Percentiles rank a stretch among this genome's conserved stretches.
phyloP scores from a whole-genome alignment of 2,797 vertebrate species.

The Scleropages formosus region DNA sequence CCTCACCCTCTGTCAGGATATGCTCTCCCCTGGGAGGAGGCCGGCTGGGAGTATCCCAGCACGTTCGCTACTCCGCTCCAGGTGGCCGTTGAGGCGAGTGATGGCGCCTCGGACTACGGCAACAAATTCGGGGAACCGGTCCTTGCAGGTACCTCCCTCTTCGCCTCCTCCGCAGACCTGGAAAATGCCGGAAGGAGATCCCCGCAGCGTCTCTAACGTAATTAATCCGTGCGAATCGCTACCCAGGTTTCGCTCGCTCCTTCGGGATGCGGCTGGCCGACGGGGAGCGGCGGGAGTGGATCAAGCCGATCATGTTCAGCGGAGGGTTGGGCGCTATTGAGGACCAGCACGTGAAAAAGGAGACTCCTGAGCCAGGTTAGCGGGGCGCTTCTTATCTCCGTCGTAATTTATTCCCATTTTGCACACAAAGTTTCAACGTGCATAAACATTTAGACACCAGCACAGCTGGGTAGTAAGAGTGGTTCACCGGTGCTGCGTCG shows the following conservation, averaged over 20 bases:
- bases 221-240: not conserved
- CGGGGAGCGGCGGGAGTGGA: constrained; percentile 84
- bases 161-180: not conserved
- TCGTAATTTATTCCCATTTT: not conserved
- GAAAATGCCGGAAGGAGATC: not conserved
- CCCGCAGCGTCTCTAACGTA: not conserved
- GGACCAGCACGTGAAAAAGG: constrained; percentile 75
- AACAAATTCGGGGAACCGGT: constrained; percentile 94
- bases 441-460: not conserved
- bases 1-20: constrained; percentile 65
- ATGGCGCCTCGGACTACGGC: constrained; percentile 90
- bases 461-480: not conserved
- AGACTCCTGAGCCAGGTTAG: constrained; percentile 70
- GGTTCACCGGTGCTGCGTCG: not conserved
- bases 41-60: constrained; percentile 74
- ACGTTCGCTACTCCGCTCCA: constrained; percentile 84
- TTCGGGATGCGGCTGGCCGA: constrained; percentile 77
- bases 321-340: constrained; percentile 87
- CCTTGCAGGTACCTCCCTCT: constrained; percentile 68
- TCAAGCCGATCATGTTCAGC: constrained; percentile 94
- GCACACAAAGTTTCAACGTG: not conserved
- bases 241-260: constrained; percentile 86
- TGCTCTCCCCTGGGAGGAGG: constrained; percentile 82
- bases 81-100: constrained; percentile 83
- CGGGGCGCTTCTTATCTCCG: not conserved